These are phyloP conservation scores for Stenchaetothrips biformis DNA, from an alignment of 2,888 invertebrate species.

Conservation along the genomic window DNA sequence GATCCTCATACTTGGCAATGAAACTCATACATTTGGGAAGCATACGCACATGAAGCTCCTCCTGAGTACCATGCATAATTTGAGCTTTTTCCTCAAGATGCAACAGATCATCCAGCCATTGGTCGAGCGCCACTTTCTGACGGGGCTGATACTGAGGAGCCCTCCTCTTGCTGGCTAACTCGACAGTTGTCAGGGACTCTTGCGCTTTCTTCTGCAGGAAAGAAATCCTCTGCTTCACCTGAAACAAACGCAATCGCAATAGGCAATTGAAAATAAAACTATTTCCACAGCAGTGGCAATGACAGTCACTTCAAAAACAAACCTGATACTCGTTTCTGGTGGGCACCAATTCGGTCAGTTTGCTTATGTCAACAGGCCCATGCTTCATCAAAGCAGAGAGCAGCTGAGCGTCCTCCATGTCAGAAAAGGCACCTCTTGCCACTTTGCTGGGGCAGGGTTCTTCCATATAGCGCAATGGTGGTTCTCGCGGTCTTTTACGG, in stretches of 20 bases:
- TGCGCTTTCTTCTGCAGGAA: background rate
- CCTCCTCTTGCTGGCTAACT: background rate
- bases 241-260: background rate
- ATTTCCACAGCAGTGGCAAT: background rate
- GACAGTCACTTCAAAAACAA: background rate
- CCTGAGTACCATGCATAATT: background rate
- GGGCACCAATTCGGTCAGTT: background rate
- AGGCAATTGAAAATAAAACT: background rate
- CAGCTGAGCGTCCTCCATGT: background rate
- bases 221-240: background rate
- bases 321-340: slow-evolving; percentile 1
- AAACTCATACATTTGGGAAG: background rate
- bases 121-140: background rate
- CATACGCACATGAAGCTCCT: background rate
- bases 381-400: background rate
- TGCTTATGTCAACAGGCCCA: background rate
- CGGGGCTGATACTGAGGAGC: background rate
- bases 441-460: background rate
- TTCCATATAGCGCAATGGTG: background rate
- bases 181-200: background rate
- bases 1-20: background rate
- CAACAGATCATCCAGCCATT: background rate
- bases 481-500: background rate
- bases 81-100: background rate
- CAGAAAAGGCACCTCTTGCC: background rate